Evolutionary conservation across 2,888 invertebrate species (phyloP).

Genomic region (Vandiemenella viatica): DNA sequence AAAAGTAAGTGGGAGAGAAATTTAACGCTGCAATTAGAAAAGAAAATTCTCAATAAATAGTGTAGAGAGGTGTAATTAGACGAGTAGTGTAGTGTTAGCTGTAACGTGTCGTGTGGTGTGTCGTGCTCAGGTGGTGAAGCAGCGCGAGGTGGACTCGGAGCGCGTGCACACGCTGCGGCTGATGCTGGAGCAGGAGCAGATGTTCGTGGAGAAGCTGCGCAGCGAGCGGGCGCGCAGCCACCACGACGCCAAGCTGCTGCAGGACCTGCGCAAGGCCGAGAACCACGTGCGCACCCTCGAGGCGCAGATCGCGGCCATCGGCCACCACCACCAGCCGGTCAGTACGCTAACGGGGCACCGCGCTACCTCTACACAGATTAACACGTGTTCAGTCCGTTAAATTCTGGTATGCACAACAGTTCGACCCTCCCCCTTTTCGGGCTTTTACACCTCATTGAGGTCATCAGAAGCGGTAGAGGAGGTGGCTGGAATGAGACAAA

Average conservation of each 20-base stretch:
- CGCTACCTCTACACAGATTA: too few species aligned
- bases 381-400: too few species aligned
- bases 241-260: slow-evolving; percentile 7
- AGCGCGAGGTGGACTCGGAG: slow-evolving; percentile 66
- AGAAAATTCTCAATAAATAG: too few species aligned
- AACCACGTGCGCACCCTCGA: neutral
- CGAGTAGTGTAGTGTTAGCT: neutral
- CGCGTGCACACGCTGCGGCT: slow-evolving; percentile 70
- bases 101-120: neutral
- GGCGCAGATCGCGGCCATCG: neutral
- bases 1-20: too few species aligned
- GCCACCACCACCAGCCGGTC: neutral
- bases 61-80: too few species aligned
- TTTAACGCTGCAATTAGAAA: too few species aligned
- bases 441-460: too few species aligned
- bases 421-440: too few species aligned
- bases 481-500: too few species aligned
- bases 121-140: slow-evolving; percentile 44
- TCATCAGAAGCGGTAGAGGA: too few species aligned
- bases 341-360: neutral
- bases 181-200: slow-evolving; percentile 79
- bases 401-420: too few species aligned
- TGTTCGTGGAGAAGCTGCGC: slow-evolving; percentile 62
- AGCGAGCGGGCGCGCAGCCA: slow-evolving; percentile 39
- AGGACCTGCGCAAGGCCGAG: slow-evolving; percentile 34